phyloP scores from a whole-genome alignment of 2,888 invertebrate genomes.

The Teinopalpus imperialis region DNA sequence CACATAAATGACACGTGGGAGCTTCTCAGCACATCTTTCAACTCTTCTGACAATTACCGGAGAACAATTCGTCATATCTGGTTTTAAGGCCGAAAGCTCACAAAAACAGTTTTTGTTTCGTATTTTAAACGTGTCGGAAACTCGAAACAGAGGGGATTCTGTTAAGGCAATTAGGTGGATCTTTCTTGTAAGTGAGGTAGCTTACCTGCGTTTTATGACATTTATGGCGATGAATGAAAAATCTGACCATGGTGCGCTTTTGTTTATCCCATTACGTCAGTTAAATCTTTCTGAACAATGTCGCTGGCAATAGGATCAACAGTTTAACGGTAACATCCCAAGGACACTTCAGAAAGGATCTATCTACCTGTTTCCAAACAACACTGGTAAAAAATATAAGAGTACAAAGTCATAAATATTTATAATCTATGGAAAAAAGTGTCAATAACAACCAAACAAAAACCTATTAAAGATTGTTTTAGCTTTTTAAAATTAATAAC shows the following conservation, averaged over 20 bases:
- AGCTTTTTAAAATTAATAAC: too few species aligned
- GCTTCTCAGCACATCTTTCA: too few species aligned
- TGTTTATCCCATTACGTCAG: conserved; percentile 76
- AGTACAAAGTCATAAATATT: conserved; percentile 27
- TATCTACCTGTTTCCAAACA: conserved; percentile 53
- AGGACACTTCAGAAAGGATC: conserved; percentile 46
- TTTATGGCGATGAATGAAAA: conserved; percentile 48
- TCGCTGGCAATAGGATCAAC: conserved; percentile 63
- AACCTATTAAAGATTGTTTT: too few species aligned
- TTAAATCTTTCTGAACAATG: conserved; percentile 51
- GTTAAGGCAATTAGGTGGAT: conserved; percentile 59
- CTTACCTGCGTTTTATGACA: conserved; percentile 73
- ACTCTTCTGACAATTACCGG: conserved; percentile 34
- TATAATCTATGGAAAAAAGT: conserved; percentile 1
- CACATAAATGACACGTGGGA: too few species aligned
- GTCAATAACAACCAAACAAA: too few species aligned
- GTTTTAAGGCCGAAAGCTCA: conserved; percentile 37
- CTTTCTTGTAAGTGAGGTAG: conserved; percentile 72
- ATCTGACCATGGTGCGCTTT: conserved; percentile 42
- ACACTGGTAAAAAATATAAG: conserved; percentile 30
- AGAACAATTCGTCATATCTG: conserved; percentile 36
- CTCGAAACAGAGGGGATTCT: conserved; percentile 45
- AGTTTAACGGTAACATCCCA: conserved; percentile 61
- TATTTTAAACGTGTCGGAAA: conserved; percentile 46
- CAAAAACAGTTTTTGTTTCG: conserved; percentile 38